Percentiles rank a stretch among this genome's conserved stretches.
Evolutionary conservation across 2,797 vertebrate species (phyloP).

Genomic region (Manis crassicaudata): DNA sequence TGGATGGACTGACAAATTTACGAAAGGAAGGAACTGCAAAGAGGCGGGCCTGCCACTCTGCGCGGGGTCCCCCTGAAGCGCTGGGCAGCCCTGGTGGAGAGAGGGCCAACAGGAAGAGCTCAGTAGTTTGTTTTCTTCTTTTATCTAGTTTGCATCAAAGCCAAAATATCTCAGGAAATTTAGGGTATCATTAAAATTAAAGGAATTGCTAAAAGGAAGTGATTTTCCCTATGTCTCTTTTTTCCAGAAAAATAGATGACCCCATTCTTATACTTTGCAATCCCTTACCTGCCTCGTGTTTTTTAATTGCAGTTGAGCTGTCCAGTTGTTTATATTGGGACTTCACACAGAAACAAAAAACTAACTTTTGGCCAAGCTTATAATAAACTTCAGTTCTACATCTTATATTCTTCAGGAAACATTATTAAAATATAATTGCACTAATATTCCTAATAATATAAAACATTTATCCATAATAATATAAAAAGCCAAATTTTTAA

Average conservation of each 20-base stretch:
- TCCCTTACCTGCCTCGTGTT: background rate
- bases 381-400: background rate
- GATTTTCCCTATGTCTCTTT: background rate
- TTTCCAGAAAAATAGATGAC: background rate
- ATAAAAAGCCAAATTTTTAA: background rate
- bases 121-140: background rate
- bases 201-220: background rate
- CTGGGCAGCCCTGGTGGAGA: background rate
- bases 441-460: background rate
- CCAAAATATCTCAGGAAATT: background rate
- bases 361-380: background rate
- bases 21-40: constrained; percentile 70
- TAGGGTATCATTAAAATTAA: background rate
- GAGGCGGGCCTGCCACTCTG: constrained; percentile 68
- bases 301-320: background rate
- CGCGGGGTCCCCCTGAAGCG: constrained; percentile 58
- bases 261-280: background rate
- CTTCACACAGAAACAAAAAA: background rate
- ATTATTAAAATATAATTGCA: background rate
- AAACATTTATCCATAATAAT: background rate
- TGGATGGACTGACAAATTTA: constrained; percentile 66
- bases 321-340: background rate
- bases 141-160: background rate
- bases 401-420: background rate
- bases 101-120: background rate